A percentile compares a stretch with the other conserved stretches of the same genome.
These are phyloP conservation scores for Trachelus iudaicus DNA, from an alignment of 2,888 invertebrate genomes.

Conservation along the genomic window DNA sequence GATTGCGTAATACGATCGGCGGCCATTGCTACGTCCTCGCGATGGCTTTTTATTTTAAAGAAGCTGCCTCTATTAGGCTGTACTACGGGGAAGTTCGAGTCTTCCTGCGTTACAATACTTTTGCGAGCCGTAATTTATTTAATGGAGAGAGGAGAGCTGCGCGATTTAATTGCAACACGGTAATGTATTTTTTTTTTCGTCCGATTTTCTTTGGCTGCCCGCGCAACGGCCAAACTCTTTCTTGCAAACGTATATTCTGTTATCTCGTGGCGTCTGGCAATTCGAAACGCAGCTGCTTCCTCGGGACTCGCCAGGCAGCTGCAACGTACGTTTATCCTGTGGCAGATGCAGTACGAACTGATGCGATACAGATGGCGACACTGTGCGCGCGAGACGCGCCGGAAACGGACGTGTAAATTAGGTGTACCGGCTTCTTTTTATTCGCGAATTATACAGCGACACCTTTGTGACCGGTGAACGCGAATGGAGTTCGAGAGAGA, in stretches of 20 bases:
- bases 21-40: background rate
- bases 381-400: background rate
- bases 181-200: too few species aligned
- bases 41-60: background rate
- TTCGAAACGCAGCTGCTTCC: slow-evolving; percentile 1
- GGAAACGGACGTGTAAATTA: background rate
- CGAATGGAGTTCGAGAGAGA: background rate
- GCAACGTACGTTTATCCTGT: slow-evolving; percentile 34
- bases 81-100: background rate
- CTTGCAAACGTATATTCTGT: background rate
- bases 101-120: background rate
- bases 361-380: background rate
- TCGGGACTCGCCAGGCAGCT: slow-evolving; percentile 38
- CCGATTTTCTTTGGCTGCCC: too few species aligned
- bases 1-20: background rate
- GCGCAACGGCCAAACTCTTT: background rate
- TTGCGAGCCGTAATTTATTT: background rate
- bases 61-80: background rate
- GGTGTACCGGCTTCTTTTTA: background rate
- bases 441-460: background rate
- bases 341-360: slow-evolving; percentile 48
- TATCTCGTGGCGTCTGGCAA: background rate
- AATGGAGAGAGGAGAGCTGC: background rate
- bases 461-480: background rate
- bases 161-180: background rate